Evolutionary conservation across 2,113 vertebrate species (phyloP).

Genomic region (Peromyscus maniculatus): DNA sequence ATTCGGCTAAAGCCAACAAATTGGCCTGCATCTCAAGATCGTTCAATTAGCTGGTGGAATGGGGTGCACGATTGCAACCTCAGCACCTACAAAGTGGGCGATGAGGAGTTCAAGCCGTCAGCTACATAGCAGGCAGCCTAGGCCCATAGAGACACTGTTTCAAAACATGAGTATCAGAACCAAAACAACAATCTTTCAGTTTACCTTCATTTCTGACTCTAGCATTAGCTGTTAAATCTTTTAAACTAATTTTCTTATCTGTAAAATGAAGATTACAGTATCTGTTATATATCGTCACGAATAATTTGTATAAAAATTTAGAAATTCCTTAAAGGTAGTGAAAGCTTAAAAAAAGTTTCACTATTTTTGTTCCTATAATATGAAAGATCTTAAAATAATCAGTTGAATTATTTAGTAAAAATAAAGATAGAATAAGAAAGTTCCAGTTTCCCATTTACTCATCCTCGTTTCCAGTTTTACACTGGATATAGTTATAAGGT

Average conservation of each 20-base stretch:
- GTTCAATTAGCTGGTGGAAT: not conserved
- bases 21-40: not conserved
- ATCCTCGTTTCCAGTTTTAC: not conserved
- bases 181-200: not conserved
- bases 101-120: not conserved
- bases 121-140: not conserved
- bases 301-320: not conserved
- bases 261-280: not conserved
- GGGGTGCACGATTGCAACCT: not conserved
- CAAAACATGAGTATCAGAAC: not conserved
- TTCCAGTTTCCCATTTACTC: not conserved
- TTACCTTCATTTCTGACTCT: not conserved
- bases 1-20: not conserved
- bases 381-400: not conserved
- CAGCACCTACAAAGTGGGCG: too few relatives aligned
- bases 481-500: not conserved
- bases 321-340: not conserved
- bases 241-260: not conserved
- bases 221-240: not conserved
- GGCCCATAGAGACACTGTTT: not conserved
- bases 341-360: conserved; percentile 24
- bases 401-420: not conserved
- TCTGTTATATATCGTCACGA: not conserved
- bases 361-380: not conserved
- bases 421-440: not conserved